Conservation (phyloP, 1,140 invertebrate genomes). For the Meteorus sp. region DNA sequence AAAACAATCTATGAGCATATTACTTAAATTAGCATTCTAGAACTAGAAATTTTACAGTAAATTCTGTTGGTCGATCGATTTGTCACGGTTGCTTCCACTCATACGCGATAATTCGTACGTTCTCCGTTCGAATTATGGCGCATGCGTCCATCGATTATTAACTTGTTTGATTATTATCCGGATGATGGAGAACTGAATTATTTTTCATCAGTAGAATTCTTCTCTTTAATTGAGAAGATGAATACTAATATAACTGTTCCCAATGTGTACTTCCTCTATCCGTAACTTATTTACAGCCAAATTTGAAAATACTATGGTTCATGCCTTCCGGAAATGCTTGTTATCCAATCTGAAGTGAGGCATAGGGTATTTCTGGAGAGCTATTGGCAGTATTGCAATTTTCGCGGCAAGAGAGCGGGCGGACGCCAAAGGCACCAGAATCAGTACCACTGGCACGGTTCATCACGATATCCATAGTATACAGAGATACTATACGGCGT, state of each 20-base stretch:
- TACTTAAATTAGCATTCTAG: too few relatives aligned
- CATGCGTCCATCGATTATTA: too few relatives aligned
- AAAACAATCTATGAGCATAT: too few relatives aligned
- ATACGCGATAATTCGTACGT: too few relatives aligned
- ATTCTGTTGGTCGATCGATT: too few relatives aligned
- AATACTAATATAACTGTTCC: background rate
- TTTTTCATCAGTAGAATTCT: background rate
- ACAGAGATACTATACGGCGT: too few relatives aligned
- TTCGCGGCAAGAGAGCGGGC: conserved; percentile 36
- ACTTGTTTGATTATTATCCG: too few relatives aligned
- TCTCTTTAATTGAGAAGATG: background rate
- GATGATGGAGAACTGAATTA: background rate
- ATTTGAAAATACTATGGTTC: background rate
- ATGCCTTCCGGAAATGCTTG: too few relatives aligned
- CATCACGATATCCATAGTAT: too few relatives aligned
- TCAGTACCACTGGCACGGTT: too few relatives aligned
- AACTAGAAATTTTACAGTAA: too few relatives aligned
- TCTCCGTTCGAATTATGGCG: background rate
- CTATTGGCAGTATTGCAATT: conserved; percentile 27
- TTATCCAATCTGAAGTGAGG: background rate
- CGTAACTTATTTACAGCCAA: background rate
- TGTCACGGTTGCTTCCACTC: too few relatives aligned
- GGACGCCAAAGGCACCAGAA: conserved; percentile 17
- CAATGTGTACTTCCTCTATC: background rate
- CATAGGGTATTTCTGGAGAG: background rate